Evolutionary conservation across 2,888 invertebrate genomes (phyloP), one percentile per base, ranked within the genome.

Genomic region (Smittia sp.): DNA sequence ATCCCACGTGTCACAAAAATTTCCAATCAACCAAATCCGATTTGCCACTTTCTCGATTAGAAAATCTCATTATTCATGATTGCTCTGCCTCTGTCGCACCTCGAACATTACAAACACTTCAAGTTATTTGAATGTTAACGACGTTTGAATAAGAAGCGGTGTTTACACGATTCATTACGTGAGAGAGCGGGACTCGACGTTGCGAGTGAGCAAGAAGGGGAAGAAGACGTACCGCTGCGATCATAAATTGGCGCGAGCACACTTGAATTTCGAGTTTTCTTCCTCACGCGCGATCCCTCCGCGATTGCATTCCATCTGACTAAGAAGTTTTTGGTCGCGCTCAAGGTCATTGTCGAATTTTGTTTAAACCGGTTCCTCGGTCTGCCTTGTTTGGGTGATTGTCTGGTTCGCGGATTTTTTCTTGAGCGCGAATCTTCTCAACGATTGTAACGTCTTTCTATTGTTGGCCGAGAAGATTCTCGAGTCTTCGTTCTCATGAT

Each of bases 221-320:
- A 39, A 38, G 13, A 67, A 38, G 39, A 41, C 58, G 15, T 13
- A 58, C 58, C 24, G 20, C 58, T 18, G 24, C 4, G 24, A 58
- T 58, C 58, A 58, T 58, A 38, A 67, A 67, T 67, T 67, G 67
- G 67, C 67, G 67, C 67, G 67, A 67, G 67, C 67, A 67, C 67
- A 67, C 67, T 67, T 67, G 67, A 67, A 67, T 41, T 67, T 41
- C 67, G 20, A 67, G 67, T 67, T 67, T 67, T 66, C 38, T 39
- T 15, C 46, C 6, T 46, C 46, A 46, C 46, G 46, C 15, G 39
- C 67, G 67, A 22, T 67, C 67, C 27, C 27, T 27, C 22, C 67
- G 67, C 67, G 67, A 66, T 66, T 66, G 66, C 66, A 66, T 32
- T 66, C 38, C 66, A 18, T 32, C 11, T 13, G 46, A 46, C 11